Conservation (phyloP, 2,113 vertebrate species). For the Siniperca knerii region DNA sequence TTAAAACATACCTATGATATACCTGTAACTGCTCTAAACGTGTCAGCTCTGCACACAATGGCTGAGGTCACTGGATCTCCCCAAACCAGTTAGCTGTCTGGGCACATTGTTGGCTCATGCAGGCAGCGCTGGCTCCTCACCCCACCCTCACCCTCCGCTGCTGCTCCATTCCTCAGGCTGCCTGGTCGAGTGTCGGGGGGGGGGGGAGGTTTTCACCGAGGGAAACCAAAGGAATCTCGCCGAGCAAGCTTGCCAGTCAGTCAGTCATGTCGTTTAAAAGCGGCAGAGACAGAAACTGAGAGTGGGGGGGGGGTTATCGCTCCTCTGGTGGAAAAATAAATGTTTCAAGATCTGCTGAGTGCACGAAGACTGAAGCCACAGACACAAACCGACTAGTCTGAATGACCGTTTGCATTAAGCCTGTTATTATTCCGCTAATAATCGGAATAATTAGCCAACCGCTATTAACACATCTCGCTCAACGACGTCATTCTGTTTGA, state of each 20-base stretch:
- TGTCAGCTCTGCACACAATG: slow-evolving; percentile 33
- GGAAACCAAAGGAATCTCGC: slow-evolving; percentile 77
- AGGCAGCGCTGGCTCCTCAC: slow-evolving; percentile 33
- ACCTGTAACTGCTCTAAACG: slow-evolving; percentile 34
- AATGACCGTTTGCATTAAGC: neutral
- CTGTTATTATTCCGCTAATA: neutral
- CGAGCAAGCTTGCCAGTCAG: slow-evolving; percentile 67
- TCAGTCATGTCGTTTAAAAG: slow-evolving; percentile 23
- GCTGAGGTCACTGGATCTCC: slow-evolving; percentile 62
- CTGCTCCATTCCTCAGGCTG: slow-evolving; percentile 46
- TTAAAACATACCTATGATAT: neutral
- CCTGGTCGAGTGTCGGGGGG: slow-evolving; percentile 11
- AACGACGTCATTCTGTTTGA: neutral
- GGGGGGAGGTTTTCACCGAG: slow-evolving; percentile 53
- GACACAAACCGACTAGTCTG: neutral
- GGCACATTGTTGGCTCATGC: slow-evolving; percentile 52
- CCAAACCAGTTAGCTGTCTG: slow-evolving; percentile 73
- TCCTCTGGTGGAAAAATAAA: slow-evolving; percentile 2
- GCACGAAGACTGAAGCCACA: neutral
- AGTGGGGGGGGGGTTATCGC: neutral
- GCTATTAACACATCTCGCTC: neutral
- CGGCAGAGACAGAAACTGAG: slow-evolving; percentile 8
- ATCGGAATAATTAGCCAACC: neutral
- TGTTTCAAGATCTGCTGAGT: neutral
- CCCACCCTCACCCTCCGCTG: slow-evolving; percentile 39